These are phyloP conservation scores for Glossophaga mutica DNA, from an alignment of 2,797 vertebrate genomes.

Conservation along the genomic window DNA sequence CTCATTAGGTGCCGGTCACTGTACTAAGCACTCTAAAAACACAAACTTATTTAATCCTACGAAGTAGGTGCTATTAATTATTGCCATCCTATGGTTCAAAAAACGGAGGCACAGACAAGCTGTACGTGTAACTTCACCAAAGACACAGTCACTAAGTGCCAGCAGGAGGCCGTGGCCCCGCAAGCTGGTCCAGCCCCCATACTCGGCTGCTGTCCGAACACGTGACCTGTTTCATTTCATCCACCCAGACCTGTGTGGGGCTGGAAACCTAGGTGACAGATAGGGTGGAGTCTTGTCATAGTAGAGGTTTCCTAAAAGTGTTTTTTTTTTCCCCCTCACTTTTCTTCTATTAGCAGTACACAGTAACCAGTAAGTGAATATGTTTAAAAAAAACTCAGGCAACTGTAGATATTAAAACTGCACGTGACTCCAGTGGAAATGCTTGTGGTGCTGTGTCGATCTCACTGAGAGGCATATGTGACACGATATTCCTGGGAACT, in stretches of 20 bases:
- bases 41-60: not conserved
- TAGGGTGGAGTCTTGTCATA: not conserved
- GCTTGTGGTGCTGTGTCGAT: not conserved
- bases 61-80: not conserved
- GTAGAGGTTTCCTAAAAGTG: not conserved
- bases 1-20: not conserved
- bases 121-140: not conserved
- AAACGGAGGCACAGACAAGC: not conserved
- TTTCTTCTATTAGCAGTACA: not conserved
- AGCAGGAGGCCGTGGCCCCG: not conserved
- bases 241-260: not conserved
- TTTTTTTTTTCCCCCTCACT: not conserved
- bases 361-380: not conserved
- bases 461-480: not conserved
- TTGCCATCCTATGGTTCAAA: not conserved
- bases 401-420: not conserved
- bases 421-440: not conserved
- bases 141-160: not conserved
- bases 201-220: not conserved
- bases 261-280: not conserved
- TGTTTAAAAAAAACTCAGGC: not conserved
- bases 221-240: not conserved
- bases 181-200: fast-evolving
- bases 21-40: not conserved
- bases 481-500: not conserved